Evolutionary conservation across 2,888 invertebrate species (phyloP).

Genomic region (Drosophila anceps): DNA sequence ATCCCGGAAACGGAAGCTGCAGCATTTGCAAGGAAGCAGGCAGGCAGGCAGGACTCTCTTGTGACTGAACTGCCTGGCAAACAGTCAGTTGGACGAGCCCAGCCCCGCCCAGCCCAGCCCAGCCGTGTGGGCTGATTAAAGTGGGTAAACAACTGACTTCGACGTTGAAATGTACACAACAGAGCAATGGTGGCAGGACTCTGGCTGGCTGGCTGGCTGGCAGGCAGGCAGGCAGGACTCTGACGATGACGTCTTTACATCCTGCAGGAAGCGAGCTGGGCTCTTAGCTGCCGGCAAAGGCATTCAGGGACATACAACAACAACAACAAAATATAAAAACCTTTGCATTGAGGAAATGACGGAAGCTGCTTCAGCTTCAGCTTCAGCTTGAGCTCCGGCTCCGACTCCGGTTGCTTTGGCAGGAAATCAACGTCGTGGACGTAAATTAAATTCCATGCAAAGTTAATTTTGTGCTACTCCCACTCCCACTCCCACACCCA

Average conservation of each 20-base stretch:
- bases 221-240: constrained; percentile 17
- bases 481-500: background rate
- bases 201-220: constrained; percentile 11
- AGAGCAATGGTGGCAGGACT: constrained; percentile 12
- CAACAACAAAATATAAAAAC: constrained; percentile 12
- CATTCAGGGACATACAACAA: constrained; percentile 9
- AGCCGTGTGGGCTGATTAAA: constrained; percentile 66
- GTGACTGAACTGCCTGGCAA: constrained; percentile 41
- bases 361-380: constrained; percentile 71
- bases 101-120: background rate
- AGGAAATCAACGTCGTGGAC: constrained; percentile 83
- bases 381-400: constrained; percentile 36
- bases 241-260: constrained; percentile 64
- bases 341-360: constrained; percentile 80
- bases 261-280: constrained; percentile 73
- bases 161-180: constrained; percentile 52
- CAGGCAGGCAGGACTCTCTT: constrained; percentile 42
- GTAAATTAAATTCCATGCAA: constrained; percentile 83
- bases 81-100: constrained; percentile 36
- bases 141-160: constrained; percentile 74
- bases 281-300: constrained; percentile 28
- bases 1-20: constrained; percentile 86
- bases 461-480: constrained; percentile 66
- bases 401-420: constrained; percentile 63
- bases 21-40: constrained; percentile 85